phyloP scores from a whole-genome alignment of 2,888 invertebrate genomes.

The Diplolepis rosae region DNA sequence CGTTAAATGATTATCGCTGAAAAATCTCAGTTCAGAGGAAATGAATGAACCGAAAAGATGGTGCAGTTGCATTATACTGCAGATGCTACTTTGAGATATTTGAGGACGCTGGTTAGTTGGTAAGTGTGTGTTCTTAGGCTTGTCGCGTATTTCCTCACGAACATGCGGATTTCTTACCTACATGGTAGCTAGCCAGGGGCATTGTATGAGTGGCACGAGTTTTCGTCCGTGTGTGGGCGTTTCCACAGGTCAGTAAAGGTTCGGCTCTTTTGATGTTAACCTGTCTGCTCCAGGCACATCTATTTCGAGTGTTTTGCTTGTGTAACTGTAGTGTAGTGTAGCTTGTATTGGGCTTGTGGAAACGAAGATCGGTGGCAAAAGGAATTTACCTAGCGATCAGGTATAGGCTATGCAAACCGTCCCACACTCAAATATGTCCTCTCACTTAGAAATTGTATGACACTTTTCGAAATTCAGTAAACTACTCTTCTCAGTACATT shows the following conservation, averaged over 20 bases:
- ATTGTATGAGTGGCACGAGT: constrained; percentile 28
- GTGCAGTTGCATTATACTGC: constrained; percentile 9
- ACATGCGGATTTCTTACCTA: constrained; percentile 28
- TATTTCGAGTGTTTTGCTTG: constrained; percentile 9
- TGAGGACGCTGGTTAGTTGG: constrained; percentile 23
- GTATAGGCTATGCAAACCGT: constrained; percentile 27
- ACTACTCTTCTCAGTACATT: not conserved
- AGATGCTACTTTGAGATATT: constrained; percentile 30
- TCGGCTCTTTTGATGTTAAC: constrained; percentile 23
- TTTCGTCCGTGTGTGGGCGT: constrained; percentile 21
- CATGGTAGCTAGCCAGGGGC: constrained; percentile 7
- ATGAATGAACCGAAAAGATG: constrained; percentile 29
- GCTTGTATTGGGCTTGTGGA: not conserved
- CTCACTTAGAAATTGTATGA: constrained; percentile 27
- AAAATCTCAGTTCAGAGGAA: not conserved
- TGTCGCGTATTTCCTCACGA: constrained; percentile 15
- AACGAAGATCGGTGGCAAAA: constrained; percentile 4
- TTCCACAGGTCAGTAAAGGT: constrained; percentile 3
- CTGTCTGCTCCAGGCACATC: constrained; percentile 22
- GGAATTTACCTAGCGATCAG: constrained; percentile 18
- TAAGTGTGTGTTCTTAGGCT: constrained; percentile 22
- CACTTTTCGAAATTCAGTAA: constrained; percentile 19
- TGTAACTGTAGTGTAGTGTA: not conserved
- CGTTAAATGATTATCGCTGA: not conserved
- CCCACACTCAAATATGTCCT: not conserved